These are phyloP conservation scores for Paramisgurnus dabryanus DNA, from an alignment of 2,113 vertebrate genomes.

Conservation along the genomic window DNA sequence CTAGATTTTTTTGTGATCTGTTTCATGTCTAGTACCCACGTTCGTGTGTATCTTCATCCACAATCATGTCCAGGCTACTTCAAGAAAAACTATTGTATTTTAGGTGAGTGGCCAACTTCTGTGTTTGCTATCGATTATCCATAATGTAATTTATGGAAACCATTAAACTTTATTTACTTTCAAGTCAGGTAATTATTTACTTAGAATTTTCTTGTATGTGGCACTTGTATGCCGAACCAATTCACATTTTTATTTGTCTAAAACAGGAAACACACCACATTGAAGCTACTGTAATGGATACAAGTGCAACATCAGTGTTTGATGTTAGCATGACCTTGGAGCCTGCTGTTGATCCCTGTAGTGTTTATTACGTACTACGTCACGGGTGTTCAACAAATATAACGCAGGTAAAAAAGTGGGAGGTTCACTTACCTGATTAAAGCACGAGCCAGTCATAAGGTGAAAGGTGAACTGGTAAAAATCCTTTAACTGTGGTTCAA, in stretches of 20 bases:
- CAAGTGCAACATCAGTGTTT: background rate
- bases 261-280: conserved; percentile 1
- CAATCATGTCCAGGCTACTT: too few relatives aligned
- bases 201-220: background rate
- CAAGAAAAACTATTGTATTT: too few relatives aligned
- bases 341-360: background rate
- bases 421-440: background rate
- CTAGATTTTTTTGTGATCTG: too few relatives aligned
- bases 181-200: background rate
- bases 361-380: background rate
- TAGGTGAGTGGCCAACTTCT: too few relatives aligned
- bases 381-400: background rate
- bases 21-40: too few relatives aligned
- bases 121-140: too few relatives aligned
- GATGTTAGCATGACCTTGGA: background rate
- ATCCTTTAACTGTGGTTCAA: background rate
- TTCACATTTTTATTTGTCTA: background rate
- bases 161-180: background rate
- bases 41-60: too few relatives aligned
- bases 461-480: background rate
- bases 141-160: too few relatives aligned
- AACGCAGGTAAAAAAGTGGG: background rate
- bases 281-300: background rate
- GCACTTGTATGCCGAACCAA: background rate
- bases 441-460: background rate